A percentile compares a stretch with the other conserved stretches of the same genome.
Evolutionary conservation across 2,888 invertebrate genomes (phyloP).

Genomic region (Thalpophila matura): DNA sequence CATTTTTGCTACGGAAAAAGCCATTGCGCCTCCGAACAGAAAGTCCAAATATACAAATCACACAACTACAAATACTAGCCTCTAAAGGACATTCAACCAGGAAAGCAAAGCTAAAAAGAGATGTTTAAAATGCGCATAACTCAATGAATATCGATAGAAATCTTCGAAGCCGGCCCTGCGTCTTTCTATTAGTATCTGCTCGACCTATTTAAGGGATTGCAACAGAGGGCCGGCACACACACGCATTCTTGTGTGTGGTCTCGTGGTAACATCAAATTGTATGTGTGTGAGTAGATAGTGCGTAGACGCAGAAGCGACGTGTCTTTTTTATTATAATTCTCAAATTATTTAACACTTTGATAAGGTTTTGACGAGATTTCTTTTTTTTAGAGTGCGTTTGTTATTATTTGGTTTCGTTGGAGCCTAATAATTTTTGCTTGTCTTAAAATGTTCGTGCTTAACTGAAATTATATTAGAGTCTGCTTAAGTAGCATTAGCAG

Average conservation of each 20-base stretch:
- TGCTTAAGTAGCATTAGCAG: no score
- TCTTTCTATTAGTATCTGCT: constrained; percentile 88
- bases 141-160: constrained; percentile 59
- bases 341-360: constrained; percentile 43
- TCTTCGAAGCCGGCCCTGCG: constrained; percentile 76
- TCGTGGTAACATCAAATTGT: constrained; percentile 35
- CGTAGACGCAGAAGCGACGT: constrained; percentile 57
- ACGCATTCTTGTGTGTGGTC: constrained; percentile 54
- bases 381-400: neutral
- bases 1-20: no score
- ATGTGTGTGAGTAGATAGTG: constrained; percentile 62
- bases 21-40: neutral
- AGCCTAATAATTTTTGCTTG: no score
- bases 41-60: neutral
- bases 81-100: constrained; percentile 56
- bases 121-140: constrained; percentile 56
- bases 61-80: constrained; percentile 19
- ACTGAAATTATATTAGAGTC: no score
- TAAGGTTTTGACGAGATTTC: constrained; percentile 22
- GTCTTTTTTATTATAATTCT: constrained; percentile 52
- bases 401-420: neutral
- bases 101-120: constrained; percentile 45
- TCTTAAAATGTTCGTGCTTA: no score
- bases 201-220: constrained; percentile 90
- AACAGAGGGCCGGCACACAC: constrained; percentile 83